phyloP scores from a whole-genome alignment of 2,113 vertebrate species.

The Cyprinus carpio region DNA sequence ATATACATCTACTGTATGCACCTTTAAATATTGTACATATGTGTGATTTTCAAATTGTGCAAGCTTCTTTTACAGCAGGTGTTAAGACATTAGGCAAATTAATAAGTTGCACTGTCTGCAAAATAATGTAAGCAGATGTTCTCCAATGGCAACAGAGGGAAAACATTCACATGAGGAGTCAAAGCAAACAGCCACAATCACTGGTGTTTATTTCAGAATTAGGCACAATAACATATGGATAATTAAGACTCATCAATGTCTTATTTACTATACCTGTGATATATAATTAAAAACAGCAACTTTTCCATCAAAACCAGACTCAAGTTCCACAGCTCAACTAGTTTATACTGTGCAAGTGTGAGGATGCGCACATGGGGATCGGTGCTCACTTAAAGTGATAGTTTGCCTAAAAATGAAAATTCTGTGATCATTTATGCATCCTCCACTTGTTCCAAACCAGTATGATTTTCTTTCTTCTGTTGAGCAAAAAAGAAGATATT shows the following conservation, averaged over 20 bases:
- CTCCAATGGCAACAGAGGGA: conserved; percentile 8
- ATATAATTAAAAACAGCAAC: conserved; percentile 69
- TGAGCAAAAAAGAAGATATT: neutral
- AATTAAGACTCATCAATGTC: conserved; percentile 73
- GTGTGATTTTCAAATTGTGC: neutral
- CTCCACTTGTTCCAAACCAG: neutral
- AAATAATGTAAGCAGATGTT: conserved; percentile 45
- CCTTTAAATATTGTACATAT: neutral
- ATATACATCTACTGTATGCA: neutral
- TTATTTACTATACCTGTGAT: conserved; percentile 65
- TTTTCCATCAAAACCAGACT: conserved; percentile 60
- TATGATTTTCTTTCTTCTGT: neutral
- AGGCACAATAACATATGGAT: conserved; percentile 73
- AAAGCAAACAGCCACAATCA: conserved; percentile 49
- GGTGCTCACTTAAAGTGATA: conserved; percentile 10
- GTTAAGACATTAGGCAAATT: conserved; percentile 5
- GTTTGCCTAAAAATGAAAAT: no score
- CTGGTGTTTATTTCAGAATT: conserved; percentile 32
- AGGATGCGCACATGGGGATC: conserved; percentile 1
- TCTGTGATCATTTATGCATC: neutral
- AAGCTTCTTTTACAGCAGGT: conserved; percentile 28
- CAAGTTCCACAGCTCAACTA: conserved; percentile 52
- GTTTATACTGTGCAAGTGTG: conserved; percentile 25
- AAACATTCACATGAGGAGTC: conserved; percentile 44
- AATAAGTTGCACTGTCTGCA: conserved; percentile 33